These are phyloP conservation scores for Erythrocebus patas DNA, from an alignment of 2,113 vertebrate genomes.

Conservation along the genomic window DNA sequence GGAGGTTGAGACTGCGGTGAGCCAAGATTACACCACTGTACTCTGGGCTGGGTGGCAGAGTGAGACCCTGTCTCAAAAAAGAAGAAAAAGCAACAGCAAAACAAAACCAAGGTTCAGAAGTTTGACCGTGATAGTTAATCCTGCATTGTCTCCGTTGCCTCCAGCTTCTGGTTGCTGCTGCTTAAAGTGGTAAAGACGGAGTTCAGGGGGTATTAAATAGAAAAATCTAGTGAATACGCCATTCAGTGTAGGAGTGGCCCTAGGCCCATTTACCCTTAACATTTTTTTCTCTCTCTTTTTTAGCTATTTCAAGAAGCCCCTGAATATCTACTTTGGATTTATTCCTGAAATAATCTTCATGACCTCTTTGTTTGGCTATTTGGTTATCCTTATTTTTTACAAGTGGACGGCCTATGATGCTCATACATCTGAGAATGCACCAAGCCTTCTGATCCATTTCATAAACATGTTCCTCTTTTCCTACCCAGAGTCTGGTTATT, in stretches of 20 bases:
- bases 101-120: neutral
- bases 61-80: too few relatives aligned
- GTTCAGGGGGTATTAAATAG: neutral
- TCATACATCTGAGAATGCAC: conserved; percentile 88
- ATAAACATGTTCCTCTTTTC: conserved; percentile 99
- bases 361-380: conserved; percentile 93
- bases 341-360: conserved; percentile 98
- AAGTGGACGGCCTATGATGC: conserved; percentile 94
- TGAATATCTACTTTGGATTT: conserved; percentile 97
- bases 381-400: conserved; percentile 94
- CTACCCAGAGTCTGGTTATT: conserved; percentile 86
- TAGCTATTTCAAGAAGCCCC: conserved; percentile 96
- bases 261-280: neutral
- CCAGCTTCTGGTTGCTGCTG: neutral
- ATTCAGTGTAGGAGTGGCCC: neutral
- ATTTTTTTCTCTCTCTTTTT: neutral
- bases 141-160: neutral
- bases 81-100: too few relatives aligned
- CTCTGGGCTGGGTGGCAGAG: too few relatives aligned
- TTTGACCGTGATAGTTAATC: neutral
- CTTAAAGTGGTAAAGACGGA: neutral
- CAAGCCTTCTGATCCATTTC: conserved; percentile 97
- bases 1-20: too few relatives aligned
- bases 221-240: neutral
- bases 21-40: too few relatives aligned